Evolutionary conservation across 2,888 invertebrate genomes (phyloP).

Genomic region (Tetragnatha montana): DNA sequence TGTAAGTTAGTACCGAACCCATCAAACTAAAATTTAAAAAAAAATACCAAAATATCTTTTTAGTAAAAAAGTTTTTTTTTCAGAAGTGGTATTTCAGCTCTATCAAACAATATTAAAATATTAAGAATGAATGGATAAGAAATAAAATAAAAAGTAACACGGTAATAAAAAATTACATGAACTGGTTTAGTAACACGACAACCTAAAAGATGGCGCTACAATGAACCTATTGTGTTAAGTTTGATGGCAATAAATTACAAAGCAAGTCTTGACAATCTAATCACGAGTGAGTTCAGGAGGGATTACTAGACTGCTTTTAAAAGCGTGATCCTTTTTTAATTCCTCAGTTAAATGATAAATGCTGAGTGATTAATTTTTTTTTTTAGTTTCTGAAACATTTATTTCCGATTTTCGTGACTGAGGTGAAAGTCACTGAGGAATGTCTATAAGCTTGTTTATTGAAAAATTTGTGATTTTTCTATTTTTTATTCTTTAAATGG

Average conservation of each 20-base stretch:
- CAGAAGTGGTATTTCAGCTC: too few relatives aligned
- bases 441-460: neutral
- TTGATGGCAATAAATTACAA: slow-evolving; percentile 30
- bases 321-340: slow-evolving; percentile 34
- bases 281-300: slow-evolving; percentile 37
- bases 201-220: slow-evolving; percentile 42
- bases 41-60: too few relatives aligned
- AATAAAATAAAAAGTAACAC: too few relatives aligned
- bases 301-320: slow-evolving; percentile 34
- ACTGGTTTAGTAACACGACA: neutral
- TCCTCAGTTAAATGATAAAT: slow-evolving; percentile 26
- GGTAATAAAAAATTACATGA: too few relatives aligned
- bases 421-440: slow-evolving; percentile 6
- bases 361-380: slow-evolving; percentile 15
- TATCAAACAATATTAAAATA: too few relatives aligned
- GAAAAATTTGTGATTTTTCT: neutral
- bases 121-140: too few relatives aligned
- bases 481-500: neutral
- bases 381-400: slow-evolving; percentile 22
- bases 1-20: too few relatives aligned
- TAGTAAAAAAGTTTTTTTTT: too few relatives aligned
- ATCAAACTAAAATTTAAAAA: too few relatives aligned
- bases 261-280: slow-evolving; percentile 39
- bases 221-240: neutral
- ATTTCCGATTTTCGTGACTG: slow-evolving; percentile 18